Evolutionary conservation across 2,113 vertebrate species (phyloP), one percentile per base, ranked within the genome.

Genomic region (Phalacrocorax aristotelis): DNA sequence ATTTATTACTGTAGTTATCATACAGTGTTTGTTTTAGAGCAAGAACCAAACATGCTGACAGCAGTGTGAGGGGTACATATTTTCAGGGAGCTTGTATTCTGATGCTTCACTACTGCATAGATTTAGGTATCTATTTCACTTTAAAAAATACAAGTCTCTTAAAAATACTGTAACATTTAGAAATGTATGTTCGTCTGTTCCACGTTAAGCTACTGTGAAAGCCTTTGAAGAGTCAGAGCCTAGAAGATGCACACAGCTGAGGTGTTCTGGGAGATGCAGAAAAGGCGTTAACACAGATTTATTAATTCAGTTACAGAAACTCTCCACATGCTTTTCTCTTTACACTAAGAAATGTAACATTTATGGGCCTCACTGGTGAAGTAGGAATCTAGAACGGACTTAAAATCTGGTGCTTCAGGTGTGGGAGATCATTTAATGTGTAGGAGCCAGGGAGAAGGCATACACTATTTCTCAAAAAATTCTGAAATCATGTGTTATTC

Each of bases 291-390:
- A 77, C 18, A 29, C 26, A 83, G 74, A 87, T 88, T 80, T 86
- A 88, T 90, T 89, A 89, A 95, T 94, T 89, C 77, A 69, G 13
- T 72, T 90, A 46, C 55, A 83, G n/a, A 89, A 91, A 48, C 48
- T 88, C 49, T 82, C 71, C 23, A 34, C 49, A 16, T 49, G 40
- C 18, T 75, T 29, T 34, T 86, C 64, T 78, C 60, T 78, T 78
- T 82, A 46, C 44, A 61, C 30, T 57, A 72, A 71, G 80, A 71
- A 87, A 94, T 68, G 36, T 91, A 77, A 84, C 66, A 54, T 95
- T 90, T 95, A 79, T 70, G 40, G 52, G 61, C 44, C 80, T 92
- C 29, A 7, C 19, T 91, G 83, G n/a, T 85, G 54, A 90, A 72
- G 61, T 11, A 82, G 65, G 46, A 69, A 30, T 89, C 65, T 65